phyloP scores from a whole-genome alignment of 2,888 invertebrate genomes.

The Ptilodon capucinus region DNA sequence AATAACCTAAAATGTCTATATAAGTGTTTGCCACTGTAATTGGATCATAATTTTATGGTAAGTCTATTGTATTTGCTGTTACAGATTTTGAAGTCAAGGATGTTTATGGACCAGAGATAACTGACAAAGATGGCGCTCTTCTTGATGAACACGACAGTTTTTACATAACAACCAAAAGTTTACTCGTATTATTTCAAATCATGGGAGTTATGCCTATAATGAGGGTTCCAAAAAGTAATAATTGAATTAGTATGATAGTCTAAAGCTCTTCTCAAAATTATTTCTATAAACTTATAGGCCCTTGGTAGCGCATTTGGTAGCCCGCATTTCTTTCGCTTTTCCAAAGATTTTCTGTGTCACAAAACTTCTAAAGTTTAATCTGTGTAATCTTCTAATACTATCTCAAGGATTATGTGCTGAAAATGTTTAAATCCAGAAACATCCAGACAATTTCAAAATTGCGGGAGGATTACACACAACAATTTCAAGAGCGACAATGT shows the following conservation, averaged over 20 bases:
- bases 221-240: slow-evolving; percentile 82
- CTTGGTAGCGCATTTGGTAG: too few species aligned
- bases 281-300: too few species aligned
- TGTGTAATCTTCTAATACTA: slow-evolving; percentile 5
- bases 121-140: slow-evolving; percentile 78
- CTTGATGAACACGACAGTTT: slow-evolving; percentile 87
- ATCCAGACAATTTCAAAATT: slow-evolving; percentile 24
- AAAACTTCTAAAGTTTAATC: not conserved
- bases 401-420: slow-evolving; percentile 20
- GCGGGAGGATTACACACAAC: slow-evolving; percentile 24
- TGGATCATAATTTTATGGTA: too few species aligned
- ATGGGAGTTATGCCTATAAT: slow-evolving; percentile 91
- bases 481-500: slow-evolving; percentile 14
- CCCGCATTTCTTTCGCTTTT: too few species aligned
- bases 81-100: slow-evolving; percentile 60
- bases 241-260: too few species aligned
- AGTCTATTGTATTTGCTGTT: slow-evolving; percentile 13
- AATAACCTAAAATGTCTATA: too few species aligned
- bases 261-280: too few species aligned
- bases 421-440: slow-evolving; percentile 28
- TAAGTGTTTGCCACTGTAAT: too few species aligned
- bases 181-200: slow-evolving; percentile 87
- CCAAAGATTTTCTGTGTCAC: too few species aligned
- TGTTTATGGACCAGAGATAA: slow-evolving; percentile 75
- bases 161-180: slow-evolving; percentile 86